A percentile compares a stretch with the other conserved stretches of the same genome.
These are phyloP conservation scores for Bostrychus sinensis DNA, from an alignment of 2,113 vertebrate species.

Conservation along the genomic window DNA sequence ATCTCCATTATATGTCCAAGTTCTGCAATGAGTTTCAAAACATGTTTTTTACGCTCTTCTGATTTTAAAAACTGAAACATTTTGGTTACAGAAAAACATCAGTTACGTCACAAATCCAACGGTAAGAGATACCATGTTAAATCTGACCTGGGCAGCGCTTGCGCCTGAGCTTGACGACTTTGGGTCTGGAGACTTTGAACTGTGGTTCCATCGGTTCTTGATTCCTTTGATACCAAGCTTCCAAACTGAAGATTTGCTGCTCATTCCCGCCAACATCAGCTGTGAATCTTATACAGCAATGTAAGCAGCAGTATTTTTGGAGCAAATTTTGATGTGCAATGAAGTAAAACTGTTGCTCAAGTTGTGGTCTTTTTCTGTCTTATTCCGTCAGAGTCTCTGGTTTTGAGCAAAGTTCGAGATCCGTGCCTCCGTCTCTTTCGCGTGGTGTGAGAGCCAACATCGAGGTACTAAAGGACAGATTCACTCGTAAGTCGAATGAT, in stretches of 20 bases:
- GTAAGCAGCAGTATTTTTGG: slow-evolving; percentile 32
- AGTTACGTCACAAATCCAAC: slow-evolving; percentile 11
- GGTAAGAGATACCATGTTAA: slow-evolving; percentile 34
- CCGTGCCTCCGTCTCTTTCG: slow-evolving; percentile 11
- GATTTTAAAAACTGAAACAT: too few species aligned
- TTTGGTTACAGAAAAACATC: slow-evolving; percentile 34
- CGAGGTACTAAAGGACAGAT: slow-evolving; percentile 8
- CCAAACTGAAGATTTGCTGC: slow-evolving; percentile 29
- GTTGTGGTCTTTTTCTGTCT: background rate
- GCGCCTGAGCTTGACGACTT: slow-evolving; percentile 36
- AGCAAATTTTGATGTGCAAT: background rate
- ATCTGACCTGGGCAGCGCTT: slow-evolving; percentile 54
- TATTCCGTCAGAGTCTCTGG: slow-evolving; percentile 19
- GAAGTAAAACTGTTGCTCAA: slow-evolving; percentile 4
- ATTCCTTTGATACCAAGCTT: slow-evolving; percentile 41
- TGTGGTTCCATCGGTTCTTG: slow-evolving; percentile 59
- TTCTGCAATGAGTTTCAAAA: too few species aligned
- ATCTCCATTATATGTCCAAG: too few species aligned
- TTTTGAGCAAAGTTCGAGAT: slow-evolving; percentile 13
- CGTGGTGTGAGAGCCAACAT: slow-evolving; percentile 4
- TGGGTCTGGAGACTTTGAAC: slow-evolving; percentile 26
- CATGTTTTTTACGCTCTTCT: too few species aligned
- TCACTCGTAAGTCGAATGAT: slow-evolving; percentile 22
- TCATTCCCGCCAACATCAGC: slow-evolving; percentile 58
- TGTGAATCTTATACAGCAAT: slow-evolving; percentile 49